Conservation (phyloP, 1,140 invertebrate species). For the Bombus pyrosoma region DNA sequence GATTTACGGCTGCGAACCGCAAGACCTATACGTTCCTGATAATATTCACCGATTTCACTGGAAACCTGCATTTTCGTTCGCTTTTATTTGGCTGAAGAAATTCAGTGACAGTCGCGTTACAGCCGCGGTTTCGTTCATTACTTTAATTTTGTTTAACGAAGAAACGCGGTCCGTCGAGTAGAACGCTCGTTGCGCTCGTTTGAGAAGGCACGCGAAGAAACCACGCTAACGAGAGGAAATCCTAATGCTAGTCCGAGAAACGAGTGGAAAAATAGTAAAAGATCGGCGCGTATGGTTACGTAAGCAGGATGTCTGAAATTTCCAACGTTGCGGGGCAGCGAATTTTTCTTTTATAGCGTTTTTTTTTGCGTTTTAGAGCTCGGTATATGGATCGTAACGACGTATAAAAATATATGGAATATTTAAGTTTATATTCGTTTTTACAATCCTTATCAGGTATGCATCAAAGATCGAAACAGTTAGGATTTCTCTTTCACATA, state of each 20-base stretch:
- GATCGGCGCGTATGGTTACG: background rate
- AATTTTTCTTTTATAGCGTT: background rate
- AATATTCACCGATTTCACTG: background rate
- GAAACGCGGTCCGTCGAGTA: constrained; percentile 21
- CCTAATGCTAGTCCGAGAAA: background rate
- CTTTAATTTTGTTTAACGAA: constrained; percentile 36
- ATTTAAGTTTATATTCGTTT: background rate
- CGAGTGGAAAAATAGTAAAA: constrained; percentile 35
- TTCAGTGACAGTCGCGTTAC: background rate
- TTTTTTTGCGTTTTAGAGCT: background rate
- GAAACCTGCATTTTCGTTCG: background rate
- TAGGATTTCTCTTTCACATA: too few species aligned
- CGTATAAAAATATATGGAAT: background rate
- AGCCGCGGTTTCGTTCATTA: background rate
- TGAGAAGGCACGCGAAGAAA: background rate
- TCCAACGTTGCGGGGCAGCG: background rate
- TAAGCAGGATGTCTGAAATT: background rate
- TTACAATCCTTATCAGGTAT: background rate
- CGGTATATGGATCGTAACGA: background rate
- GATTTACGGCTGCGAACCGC: background rate
- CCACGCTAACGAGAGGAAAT: constrained; percentile 36
- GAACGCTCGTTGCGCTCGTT: constrained; percentile 15
- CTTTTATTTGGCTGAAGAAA: background rate
- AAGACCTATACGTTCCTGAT: background rate
- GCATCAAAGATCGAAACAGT: too few species aligned